Conservation (phyloP, 2,797 vertebrate species). For the Pipistrellus pipistrellus region DNA sequence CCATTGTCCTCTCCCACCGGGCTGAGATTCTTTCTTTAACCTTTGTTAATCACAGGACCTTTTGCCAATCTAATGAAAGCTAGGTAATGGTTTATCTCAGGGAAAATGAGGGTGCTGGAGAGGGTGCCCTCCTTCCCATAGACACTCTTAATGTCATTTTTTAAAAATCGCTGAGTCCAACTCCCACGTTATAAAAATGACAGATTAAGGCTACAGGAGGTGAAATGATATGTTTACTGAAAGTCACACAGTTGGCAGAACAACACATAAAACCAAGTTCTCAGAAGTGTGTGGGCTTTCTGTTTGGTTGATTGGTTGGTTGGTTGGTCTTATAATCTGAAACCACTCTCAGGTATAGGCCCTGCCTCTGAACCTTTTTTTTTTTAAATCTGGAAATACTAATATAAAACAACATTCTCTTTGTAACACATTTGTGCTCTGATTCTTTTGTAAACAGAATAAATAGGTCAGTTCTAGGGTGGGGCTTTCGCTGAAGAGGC, state of each 20-base stretch:
- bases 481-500: neutral
- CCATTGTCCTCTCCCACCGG: conserved; percentile 19
- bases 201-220: neutral
- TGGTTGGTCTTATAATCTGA: neutral
- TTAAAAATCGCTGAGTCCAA: neutral
- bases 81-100: neutral
- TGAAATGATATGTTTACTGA: neutral
- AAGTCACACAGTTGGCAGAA: neutral
- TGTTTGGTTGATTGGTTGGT: neutral
- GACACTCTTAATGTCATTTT: neutral
- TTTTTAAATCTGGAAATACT: neutral
- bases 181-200: neutral
- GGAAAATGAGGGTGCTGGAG: neutral
- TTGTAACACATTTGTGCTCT: neutral
- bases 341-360: neutral
- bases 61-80: conserved; percentile 39
- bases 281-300: neutral
- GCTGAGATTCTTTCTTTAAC: neutral
- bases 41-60: neutral
- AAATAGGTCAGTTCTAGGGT: neutral
- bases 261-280: neutral
- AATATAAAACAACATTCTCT: neutral
- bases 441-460: conserved; percentile 17
- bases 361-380: neutral
- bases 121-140: neutral